These are phyloP conservation scores for Caligus rogercresseyi DNA, from an alignment of 1,140 invertebrate genomes.

Conservation along the genomic window DNA sequence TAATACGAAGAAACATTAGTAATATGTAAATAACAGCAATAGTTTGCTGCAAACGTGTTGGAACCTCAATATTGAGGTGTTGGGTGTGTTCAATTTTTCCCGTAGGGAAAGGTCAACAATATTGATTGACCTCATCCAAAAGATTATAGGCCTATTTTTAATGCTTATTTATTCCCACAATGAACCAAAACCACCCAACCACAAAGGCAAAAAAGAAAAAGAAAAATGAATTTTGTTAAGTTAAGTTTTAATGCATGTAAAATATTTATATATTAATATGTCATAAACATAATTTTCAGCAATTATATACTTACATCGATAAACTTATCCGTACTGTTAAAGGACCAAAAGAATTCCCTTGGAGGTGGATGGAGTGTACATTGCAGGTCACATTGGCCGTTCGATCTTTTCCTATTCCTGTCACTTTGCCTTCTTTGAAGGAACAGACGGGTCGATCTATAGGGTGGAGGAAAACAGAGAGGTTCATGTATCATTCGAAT, in stretches of 20 bases:
- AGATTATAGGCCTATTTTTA: background rate
- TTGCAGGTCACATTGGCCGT: background rate
- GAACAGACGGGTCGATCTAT: background rate
- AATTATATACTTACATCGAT: constrained; percentile 44
- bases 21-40: no score
- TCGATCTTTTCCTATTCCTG: background rate
- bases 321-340: constrained; percentile 42
- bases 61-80: no score
- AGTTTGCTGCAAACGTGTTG: no score
- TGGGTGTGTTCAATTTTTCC: no score
- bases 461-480: background rate
- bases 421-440: background rate
- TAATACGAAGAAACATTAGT: no score
- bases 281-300: no score
- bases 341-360: background rate
- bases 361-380: background rate
- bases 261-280: no score
- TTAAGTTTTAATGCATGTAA: background rate
- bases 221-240: no score
- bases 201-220: no score
- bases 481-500: no score
- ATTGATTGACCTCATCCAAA: background rate
- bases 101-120: no score
- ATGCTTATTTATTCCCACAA: background rate
- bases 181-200: no score